Conservation (phyloP, 2,888 invertebrate species). For the Eilema sororculum region DNA sequence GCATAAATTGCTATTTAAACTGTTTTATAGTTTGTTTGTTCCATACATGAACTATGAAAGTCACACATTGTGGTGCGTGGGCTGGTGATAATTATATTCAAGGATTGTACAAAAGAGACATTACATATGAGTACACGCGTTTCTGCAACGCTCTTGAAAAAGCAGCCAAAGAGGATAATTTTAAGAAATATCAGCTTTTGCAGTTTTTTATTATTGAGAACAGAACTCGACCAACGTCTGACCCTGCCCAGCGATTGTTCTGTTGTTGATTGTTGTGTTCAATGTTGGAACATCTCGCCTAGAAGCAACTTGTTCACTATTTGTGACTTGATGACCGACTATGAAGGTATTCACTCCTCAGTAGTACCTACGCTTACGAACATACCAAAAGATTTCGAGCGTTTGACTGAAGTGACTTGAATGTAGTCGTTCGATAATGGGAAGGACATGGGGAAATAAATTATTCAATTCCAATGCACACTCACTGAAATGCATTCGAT, state of each 20-base stretch:
- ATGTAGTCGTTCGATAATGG: not conserved
- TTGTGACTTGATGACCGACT: not conserved
- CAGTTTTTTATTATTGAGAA: not conserved
- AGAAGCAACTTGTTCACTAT: not conserved
- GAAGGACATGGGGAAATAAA: not conserved
- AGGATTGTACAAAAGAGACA: not conserved
- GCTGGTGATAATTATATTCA: slow-evolving; percentile 25
- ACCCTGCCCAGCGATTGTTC: no score
- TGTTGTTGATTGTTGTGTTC: no score
- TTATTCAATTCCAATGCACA: not conserved
- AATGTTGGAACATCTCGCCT: not conserved
- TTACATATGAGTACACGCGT: not conserved
- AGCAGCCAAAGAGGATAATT: not conserved
- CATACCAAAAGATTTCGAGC: not conserved
- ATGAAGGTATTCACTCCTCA: not conserved
- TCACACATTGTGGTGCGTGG: slow-evolving; percentile 28
- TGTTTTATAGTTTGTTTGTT: slow-evolving; percentile 68
- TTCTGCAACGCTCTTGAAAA: not conserved
- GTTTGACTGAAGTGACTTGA: not conserved
- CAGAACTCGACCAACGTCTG: no score
- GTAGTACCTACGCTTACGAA: no score
- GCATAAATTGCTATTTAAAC: slow-evolving; percentile 72
- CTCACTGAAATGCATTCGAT: not conserved
- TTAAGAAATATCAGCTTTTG: not conserved
- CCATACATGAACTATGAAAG: slow-evolving; percentile 55